phyloP scores from a whole-genome alignment of 2,888 invertebrate genomes.

The Pachymerium ferrugineum region DNA sequence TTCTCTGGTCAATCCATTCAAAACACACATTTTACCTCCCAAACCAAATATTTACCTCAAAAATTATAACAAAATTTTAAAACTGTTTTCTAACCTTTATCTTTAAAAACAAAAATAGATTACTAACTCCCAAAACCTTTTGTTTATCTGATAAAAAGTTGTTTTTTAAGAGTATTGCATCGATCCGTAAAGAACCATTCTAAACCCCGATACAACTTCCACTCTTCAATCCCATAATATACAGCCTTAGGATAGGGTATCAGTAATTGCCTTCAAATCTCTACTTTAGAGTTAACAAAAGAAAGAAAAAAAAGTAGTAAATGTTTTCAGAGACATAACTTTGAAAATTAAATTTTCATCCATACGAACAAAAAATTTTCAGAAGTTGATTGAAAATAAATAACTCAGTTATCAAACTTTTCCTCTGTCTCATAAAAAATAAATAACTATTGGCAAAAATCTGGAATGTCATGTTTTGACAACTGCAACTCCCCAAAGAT shows the following conservation, averaged over 20 bases:
- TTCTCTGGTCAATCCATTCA: too few species aligned
- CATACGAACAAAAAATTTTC: too few species aligned
- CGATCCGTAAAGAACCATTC: neutral
- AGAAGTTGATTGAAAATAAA: slow-evolving; percentile 27
- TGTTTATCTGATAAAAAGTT: neutral
- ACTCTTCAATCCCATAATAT: neutral
- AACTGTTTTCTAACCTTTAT: too few species aligned
- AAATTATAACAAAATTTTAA: too few species aligned
- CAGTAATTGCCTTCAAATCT: slow-evolving; percentile 5
- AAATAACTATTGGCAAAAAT: neutral
- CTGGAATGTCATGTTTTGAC: neutral
- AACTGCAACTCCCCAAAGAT: neutral
- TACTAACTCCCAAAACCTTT: too few species aligned
- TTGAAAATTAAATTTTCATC: slow-evolving; percentile 10
- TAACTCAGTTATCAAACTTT: slow-evolving; percentile 14
- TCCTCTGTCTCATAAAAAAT: neutral
- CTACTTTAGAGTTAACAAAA: slow-evolving; percentile 6
- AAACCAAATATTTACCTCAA: too few species aligned
- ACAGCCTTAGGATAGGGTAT: neutral
- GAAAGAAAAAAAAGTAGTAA: neutral
- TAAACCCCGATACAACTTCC: neutral
- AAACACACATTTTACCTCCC: too few species aligned
- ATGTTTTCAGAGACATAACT: neutral
- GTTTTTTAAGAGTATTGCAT: neutral
- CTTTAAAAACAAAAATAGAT: too few species aligned